Conservation (phyloP, 53 echinoderm and acorn worm genomes). For the Holothuria leucospilota region DNA sequence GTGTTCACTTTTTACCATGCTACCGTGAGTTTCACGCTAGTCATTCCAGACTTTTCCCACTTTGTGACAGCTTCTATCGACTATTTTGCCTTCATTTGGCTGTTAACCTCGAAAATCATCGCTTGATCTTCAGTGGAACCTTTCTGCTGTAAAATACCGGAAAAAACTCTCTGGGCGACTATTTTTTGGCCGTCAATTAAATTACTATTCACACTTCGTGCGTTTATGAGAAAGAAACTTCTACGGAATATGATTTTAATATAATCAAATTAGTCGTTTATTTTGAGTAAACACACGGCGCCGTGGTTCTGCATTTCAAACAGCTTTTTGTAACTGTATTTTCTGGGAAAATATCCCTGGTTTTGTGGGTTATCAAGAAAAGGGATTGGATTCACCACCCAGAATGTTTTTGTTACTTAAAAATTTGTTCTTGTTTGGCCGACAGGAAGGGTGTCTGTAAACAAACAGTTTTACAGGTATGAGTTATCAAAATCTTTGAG, state of each 20-base stretch:
- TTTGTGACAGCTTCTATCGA: slow-evolving; percentile 40
- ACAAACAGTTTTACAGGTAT: too few species aligned
- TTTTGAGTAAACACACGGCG: slow-evolving; percentile 36
- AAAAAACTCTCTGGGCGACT: slow-evolving; percentile 31
- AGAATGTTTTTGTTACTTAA: too few species aligned
- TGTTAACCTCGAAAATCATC: slow-evolving; percentile 36
- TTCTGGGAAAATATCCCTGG: too few species aligned
- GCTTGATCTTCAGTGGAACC: slow-evolving; percentile 22
- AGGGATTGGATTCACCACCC: too few species aligned
- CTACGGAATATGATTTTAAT: slow-evolving; percentile 33
- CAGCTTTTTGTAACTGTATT: too few species aligned
- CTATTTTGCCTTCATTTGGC: slow-evolving; percentile 7
- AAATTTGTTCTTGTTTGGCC: too few species aligned
- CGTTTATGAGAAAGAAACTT: slow-evolving; percentile 29
- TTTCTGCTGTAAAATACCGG: slow-evolving; percentile 24
- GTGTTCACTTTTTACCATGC: too few species aligned
- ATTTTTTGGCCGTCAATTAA: slow-evolving; percentile 37
- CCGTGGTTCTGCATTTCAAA: slow-evolving; percentile 2
- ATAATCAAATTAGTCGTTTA: slow-evolving; percentile 28
- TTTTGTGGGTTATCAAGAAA: too few species aligned
- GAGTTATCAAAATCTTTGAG: too few species aligned
- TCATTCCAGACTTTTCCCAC: slow-evolving; percentile 24
- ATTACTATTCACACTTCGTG: slow-evolving; percentile 31
- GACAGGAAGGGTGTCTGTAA: too few species aligned
- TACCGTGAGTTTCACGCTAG: neutral